Conservation (phyloP, 1,140 invertebrate species). For the Notospermus geniculatus region DNA sequence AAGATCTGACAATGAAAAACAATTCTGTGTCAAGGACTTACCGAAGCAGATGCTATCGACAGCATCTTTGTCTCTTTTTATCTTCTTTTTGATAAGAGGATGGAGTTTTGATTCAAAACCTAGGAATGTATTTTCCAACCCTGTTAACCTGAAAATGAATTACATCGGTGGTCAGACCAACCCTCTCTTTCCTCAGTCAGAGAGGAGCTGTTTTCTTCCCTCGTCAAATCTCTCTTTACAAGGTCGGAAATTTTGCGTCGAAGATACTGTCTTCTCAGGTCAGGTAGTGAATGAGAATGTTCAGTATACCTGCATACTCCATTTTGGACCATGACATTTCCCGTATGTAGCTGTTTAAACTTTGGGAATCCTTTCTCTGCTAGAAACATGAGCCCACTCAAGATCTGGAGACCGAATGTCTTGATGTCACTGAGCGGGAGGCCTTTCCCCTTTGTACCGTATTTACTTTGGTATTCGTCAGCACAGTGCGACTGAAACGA, state of each 20-base stretch:
- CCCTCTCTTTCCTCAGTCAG: not conserved
- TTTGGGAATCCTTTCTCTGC: not conserved
- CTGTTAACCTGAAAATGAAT: not conserved
- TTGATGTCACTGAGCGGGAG: not conserved
- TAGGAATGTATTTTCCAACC: not conserved
- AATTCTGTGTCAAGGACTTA: not conserved
- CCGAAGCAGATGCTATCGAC: constrained; percentile 4
- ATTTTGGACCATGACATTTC: constrained; percentile 9
- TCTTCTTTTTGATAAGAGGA: constrained; percentile 3
- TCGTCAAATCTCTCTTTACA: not conserved
- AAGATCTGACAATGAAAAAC: not conserved
- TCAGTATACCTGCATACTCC: not conserved
- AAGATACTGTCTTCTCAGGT: no score
- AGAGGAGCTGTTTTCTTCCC: not conserved
- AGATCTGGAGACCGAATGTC: constrained; percentile 6
- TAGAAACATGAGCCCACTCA: not conserved
- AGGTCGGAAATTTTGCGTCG: no score
- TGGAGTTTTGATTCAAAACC: not conserved
- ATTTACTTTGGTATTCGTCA: not conserved
- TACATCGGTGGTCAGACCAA: not conserved
- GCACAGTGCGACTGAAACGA: not conserved
- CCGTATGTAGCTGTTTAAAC: not conserved
- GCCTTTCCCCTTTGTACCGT: not conserved
- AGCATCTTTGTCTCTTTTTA: constrained; percentile 5
- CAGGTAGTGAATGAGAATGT: no score